These are phyloP conservation scores for Lordiphosa fenestrarum DNA, from an alignment of 2,888 invertebrate species.

Conservation along the genomic window DNA sequence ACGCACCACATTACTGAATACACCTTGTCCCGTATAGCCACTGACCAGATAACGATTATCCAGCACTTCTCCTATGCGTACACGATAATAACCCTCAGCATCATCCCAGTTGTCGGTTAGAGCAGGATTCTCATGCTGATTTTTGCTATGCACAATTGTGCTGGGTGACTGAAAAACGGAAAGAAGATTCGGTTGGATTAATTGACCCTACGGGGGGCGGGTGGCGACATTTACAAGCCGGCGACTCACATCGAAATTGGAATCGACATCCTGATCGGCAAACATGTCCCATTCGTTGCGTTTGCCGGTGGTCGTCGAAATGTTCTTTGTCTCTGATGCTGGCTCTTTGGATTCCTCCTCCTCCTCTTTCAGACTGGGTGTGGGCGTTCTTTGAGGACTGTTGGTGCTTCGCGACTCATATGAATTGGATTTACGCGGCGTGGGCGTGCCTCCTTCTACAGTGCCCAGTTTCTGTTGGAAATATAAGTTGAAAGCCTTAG, in stretches of 20 bases:
- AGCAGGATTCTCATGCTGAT: conserved; percentile 90
- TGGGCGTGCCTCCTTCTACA: conserved; percentile 37
- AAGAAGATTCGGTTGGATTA: conserved; percentile 1
- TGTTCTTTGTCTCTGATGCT: conserved; percentile 30
- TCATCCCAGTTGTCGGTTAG: conserved; percentile 99
- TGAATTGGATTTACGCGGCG: conserved; percentile 51
- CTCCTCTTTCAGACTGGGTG: conserved; percentile 29
- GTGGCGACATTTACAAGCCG: conserved; percentile 59
- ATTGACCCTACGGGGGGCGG: background rate
- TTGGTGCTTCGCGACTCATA: conserved; percentile 54
- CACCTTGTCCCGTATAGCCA: conserved; percentile 99
- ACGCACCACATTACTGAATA: conserved; percentile 98
- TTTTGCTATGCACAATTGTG: conserved; percentile 81
- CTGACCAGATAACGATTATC: conserved; percentile 96
- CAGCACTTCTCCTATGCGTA: conserved; percentile 95
- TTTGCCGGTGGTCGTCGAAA: conserved; percentile 41
- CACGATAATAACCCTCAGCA: conserved; percentile 98
- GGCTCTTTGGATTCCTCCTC: conserved; percentile 9
- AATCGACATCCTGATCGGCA: conserved; percentile 92
- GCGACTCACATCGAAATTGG: conserved; percentile 86
- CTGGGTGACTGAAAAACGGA: conserved; percentile 83
- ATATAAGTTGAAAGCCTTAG: no score
- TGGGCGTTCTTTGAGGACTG: conserved; percentile 31
- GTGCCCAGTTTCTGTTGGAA: conserved; percentile 61
- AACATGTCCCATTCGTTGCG: conserved; percentile 94